Percentiles rank a stretch among this genome's conserved stretches.
Evolutionary conservation across 2,113 vertebrate genomes (phyloP).

Genomic region (Malurus alboscapulatus): DNA sequence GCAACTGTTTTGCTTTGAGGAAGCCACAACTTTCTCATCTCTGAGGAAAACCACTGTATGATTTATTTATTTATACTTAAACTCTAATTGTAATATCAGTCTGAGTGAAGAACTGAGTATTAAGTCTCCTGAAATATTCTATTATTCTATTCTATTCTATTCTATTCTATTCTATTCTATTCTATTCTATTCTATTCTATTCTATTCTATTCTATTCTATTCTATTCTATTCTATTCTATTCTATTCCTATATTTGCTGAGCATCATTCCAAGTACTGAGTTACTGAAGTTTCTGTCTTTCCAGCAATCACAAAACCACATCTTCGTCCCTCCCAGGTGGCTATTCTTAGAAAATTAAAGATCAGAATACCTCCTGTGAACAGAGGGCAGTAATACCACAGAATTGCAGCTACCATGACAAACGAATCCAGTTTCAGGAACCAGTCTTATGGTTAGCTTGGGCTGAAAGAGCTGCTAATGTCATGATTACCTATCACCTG

Average conservation of each 20-base stretch:
- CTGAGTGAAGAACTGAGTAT: neutral
- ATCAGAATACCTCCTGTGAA: neutral
- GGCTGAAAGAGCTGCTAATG: neutral
- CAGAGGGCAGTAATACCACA: neutral
- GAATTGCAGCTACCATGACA: neutral
- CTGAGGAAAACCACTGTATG: neutral
- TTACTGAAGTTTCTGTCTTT: neutral
- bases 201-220: neutral
- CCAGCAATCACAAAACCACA: neutral
- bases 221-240: neutral
- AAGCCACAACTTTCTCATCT: neutral
- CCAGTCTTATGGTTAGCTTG: neutral
- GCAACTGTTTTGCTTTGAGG: neutral
- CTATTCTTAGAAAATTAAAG: neutral
- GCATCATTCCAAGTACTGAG: neutral
- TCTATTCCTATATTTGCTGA: neutral
- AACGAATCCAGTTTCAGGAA: neutral
- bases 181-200: neutral
- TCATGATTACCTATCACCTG: neutral
- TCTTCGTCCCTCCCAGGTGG: neutral
- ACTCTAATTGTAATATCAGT: neutral
- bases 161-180: neutral
- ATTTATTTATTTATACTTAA: neutral
- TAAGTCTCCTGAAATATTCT: neutral
- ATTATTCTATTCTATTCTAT: neutral